Evolutionary conservation across 1,140 invertebrate genomes (phyloP), one percentile per base, ranked within the genome.

Genomic region (Leptopilina clavipes): DNA sequence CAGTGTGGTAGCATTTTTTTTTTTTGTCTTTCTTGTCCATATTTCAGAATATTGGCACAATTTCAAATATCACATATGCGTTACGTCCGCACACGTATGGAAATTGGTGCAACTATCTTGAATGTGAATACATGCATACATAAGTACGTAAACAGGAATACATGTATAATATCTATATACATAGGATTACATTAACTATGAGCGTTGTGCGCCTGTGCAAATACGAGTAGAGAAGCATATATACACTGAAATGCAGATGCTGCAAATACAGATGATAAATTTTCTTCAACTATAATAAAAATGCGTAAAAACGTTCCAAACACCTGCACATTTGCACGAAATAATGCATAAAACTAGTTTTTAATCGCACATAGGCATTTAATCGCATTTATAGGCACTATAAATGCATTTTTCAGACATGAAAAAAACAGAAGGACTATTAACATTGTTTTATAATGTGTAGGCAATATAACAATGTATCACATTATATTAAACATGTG

Each of bases 21-120:
- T n/a, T n/a, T n/a, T n/a, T n/a, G n/a, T n/a, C n/a, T n/a, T n/a
- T 48, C n/a, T 48, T n/a, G 45, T 48, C n/a, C 45, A 48, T 48
- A 48, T 48, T 48, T 48, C 45, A 48, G 11, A 12, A 48, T 48
- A 48, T 48, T 48, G 45, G 45, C 45, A 48, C 45, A 48, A 48
- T 48, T 48, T 48, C 45, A 48, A 48, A 48, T 48, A 48, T 48
- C 12, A 48, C 45, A 48, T 48, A 48, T 48, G 45, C 45, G 45
- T 48, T 48, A 48, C 43, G 43, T 44, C 45, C 45, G 45, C 45
- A 48, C 45, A 14, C 45, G n/a, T 31, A 31, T 48, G 45, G 11
- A 48, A 12, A 48, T 48, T 48, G 10, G 45, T 48, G 45, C 45
- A 48, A 48, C 45, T 48, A 48, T 48, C 45, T 48, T 48, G 45